These are phyloP conservation scores for Prunella strophiata DNA, from an alignment of 2,797 vertebrate genomes.

Conservation along the genomic window DNA sequence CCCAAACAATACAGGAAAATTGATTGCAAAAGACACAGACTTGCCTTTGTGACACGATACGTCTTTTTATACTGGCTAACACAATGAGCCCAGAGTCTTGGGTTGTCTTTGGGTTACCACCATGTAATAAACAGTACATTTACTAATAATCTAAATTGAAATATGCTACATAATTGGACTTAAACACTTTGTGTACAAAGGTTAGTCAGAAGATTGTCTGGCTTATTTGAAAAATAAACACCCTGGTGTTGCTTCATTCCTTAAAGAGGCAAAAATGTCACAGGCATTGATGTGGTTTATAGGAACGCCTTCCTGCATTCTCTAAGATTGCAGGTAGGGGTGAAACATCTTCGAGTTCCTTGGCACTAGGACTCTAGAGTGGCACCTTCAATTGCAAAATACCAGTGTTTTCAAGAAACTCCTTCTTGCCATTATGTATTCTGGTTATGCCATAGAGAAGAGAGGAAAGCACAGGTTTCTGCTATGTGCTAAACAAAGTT, in stretches of 20 bases:
- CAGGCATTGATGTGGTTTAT: accelerated
- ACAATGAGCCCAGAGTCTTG: neutral
- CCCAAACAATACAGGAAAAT: neutral
- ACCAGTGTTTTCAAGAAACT: neutral
- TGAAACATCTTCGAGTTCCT: neutral
- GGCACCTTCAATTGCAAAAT: neutral
- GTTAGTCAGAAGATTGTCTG: neutral
- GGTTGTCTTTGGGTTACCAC: neutral
- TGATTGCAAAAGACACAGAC: neutral
- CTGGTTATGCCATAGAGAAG: neutral
- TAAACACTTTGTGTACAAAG: neutral
- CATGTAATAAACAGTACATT: neutral
- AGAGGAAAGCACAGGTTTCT: neutral
- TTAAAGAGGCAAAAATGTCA: neutral
- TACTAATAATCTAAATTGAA: neutral
- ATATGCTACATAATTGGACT: neutral
- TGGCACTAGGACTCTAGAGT: neutral
- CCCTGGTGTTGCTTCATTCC: neutral
- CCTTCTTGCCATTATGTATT: neutral
- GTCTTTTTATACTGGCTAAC: neutral
- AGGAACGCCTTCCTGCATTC: neutral
- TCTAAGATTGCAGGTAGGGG: neutral
- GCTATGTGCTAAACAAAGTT: neutral
- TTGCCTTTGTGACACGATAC: neutral
- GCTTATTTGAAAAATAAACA: neutral